These are phyloP conservation scores for Ardeotis arabs DNA, from an alignment of 2,113 vertebrate genomes.

Conservation along the genomic window DNA sequence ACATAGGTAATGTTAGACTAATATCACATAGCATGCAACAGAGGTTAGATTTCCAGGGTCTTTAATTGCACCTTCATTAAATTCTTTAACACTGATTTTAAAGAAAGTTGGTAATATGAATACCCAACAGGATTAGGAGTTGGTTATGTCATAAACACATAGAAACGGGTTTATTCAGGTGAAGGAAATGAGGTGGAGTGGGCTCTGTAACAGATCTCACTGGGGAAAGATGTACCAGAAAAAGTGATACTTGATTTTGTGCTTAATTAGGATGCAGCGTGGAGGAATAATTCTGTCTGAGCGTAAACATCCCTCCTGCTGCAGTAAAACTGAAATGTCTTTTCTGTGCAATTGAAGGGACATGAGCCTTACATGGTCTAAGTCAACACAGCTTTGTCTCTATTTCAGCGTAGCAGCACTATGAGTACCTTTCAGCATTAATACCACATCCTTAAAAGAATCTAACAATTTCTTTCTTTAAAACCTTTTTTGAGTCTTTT, in stretches of 20 bases:
- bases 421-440: neutral
- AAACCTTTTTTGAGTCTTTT: neutral
- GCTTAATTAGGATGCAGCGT: neutral
- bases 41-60: neutral
- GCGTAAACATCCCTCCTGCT: neutral
- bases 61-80: neutral
- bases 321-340: neutral
- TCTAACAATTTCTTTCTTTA: neutral
- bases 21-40: neutral
- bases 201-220: neutral
- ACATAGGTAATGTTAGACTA: neutral
- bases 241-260: neutral
- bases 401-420: neutral
- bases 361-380: neutral
- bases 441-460: neutral
- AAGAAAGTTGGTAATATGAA: neutral
- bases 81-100: neutral
- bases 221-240: neutral
- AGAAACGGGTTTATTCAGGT: neutral
- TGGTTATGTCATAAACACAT: neutral
- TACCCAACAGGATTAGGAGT: neutral
- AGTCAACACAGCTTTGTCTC: neutral
- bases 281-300: neutral
- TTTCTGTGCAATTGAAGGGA: neutral
- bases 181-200: neutral